Base-by-base conservation (phyloP, 1,140 invertebrate genomes). In the Chymomyza costata region DNA sequence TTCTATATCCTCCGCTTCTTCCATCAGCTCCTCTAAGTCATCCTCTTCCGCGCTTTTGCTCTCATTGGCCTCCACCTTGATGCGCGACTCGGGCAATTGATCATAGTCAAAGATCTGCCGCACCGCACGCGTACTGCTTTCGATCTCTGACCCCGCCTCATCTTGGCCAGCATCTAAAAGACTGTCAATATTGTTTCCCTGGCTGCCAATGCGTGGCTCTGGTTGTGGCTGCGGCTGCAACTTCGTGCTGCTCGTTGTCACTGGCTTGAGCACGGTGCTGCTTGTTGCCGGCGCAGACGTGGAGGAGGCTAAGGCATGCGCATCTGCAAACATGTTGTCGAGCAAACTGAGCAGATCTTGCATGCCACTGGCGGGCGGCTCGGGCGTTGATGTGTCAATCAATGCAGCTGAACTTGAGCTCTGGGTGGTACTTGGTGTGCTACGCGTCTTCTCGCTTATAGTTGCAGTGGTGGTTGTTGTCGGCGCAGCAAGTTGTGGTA, bases 101-200 rank as follows among this genome's bases (percentile, higher is more conserved):
- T 85, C 83, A 65, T 85, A 83, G 62, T 85, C 83, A 57, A 83
- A 85, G 35, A 85, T 59, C 37, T 85, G 83, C 21, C 83, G 65
- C 14, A 66, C 71, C 39, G 67, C 67, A 6, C 82, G 74, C 21
- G 71, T 73, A 46, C 61, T 67, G 31, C 61, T 82, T 16, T 45
- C 51, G 47, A 66, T 54, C 47, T 47, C 43, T 57, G 59, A 61
- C 52, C 62, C 52, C 25, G 6, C 62, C 28, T 64, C 38, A 17
- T 44, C 47, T 6, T 43, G 11, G n/a, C 16, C 38, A 13, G 46
- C 49, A 8, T 21, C 50, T 8, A 61, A 39, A 0, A 63, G 25
- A 41, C 78, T 65, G 44, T 65, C 53, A 30, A 82, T 82, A 41
- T 44, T 41, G 8, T 48, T 57, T 2, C 51, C 59, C 11, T 78